These are phyloP conservation scores for Zosterops hypoxanthus DNA, from an alignment of 2,113 vertebrate genomes.

Conservation along the genomic window DNA sequence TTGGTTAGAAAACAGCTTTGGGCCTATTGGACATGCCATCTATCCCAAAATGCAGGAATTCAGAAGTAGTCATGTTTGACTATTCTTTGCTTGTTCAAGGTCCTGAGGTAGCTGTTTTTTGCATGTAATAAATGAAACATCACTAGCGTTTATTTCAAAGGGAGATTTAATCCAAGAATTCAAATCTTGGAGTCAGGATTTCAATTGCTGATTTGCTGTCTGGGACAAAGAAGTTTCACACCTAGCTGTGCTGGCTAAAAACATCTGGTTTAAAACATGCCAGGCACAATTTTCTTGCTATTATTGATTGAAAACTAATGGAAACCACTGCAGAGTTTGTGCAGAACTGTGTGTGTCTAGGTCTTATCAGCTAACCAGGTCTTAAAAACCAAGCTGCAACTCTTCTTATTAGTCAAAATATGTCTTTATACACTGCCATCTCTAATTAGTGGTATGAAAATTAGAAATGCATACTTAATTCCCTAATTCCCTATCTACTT, in stretches of 20 bases:
- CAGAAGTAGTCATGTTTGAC: neutral
- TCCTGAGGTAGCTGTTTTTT: neutral
- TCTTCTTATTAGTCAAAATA: neutral
- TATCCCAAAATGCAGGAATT: neutral
- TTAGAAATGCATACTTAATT: neutral
- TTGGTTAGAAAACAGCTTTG: neutral
- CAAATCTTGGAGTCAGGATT: neutral
- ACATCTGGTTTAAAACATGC: neutral
- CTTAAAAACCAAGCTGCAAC: neutral
- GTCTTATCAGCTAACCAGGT: neutral
- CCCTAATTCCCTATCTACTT: neutral
- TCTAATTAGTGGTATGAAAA: neutral
- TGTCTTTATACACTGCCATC: neutral
- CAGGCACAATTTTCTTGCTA: neutral
- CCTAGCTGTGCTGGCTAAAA: neutral
- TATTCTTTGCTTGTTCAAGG: neutral
- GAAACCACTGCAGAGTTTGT: neutral
- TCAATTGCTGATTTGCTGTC: neutral
- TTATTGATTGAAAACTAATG: neutral
- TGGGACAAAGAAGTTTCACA: neutral
- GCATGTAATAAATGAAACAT: neutral
- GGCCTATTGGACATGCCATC: neutral
- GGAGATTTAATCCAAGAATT: neutral
- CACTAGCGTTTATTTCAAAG: neutral
- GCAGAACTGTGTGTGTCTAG: neutral